phyloP scores from a whole-genome alignment of 2,797 vertebrate species.

The Dromococcyx pavoninus region DNA sequence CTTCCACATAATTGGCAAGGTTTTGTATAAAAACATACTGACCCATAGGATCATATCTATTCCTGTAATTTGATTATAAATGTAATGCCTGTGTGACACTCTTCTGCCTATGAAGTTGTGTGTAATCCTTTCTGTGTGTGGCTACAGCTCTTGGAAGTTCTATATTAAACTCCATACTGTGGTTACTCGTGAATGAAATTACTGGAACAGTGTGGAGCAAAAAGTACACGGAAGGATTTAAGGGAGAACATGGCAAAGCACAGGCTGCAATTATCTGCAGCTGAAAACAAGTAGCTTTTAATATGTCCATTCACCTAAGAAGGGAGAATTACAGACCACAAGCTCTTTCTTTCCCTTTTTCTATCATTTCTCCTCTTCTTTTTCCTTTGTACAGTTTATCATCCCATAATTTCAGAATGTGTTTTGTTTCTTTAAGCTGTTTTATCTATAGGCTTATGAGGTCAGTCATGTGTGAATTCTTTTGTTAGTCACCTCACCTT shows the following conservation, averaged over 20 bases:
- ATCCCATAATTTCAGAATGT: constrained; percentile 84
- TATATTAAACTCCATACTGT: constrained; percentile 50
- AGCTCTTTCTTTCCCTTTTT: constrained; percentile 51
- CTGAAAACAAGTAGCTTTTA: constrained; percentile 92
- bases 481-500: constrained; percentile 87
- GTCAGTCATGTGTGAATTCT: constrained; percentile 85
- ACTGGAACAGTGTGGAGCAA: constrained; percentile 56
- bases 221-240: constrained; percentile 71
- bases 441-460: constrained; percentile 84
- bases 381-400: constrained; percentile 82
- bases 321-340: constrained; percentile 87
- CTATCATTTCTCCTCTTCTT: constrained; percentile 60
- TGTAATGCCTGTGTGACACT: neutral
- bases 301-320: constrained; percentile 87
- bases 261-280: constrained; percentile 90
- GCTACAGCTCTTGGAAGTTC: constrained; percentile 59
- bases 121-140: constrained; percentile 27
- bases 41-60: neutral
- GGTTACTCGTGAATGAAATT: constrained; percentile 71
- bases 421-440: constrained; percentile 87
- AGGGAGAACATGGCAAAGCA: constrained; percentile 71
- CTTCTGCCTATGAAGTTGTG: constrained; percentile 1
- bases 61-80: constrained; percentile 11
- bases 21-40: neutral
- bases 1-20: neutral